Base-by-base conservation (phyloP, 2,888 invertebrate genomes). In the Nudaria mundana region DNA sequence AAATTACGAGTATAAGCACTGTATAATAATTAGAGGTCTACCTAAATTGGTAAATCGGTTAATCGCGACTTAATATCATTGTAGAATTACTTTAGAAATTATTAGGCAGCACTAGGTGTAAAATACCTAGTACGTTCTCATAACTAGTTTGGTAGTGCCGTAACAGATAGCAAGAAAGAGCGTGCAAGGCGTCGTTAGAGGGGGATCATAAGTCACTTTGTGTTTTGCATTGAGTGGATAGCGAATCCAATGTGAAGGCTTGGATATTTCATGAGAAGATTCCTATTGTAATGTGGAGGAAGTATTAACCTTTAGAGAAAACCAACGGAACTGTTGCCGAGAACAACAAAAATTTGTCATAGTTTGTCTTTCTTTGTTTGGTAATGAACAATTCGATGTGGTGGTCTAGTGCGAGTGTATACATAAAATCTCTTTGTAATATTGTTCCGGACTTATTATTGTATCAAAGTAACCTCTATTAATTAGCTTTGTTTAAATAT, bases 261-360 rank as follows among this genome's bases (percentile, higher is more conserved):
- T 40, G 34, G 43, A 50, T 69, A 60, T 70, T 68, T 66, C 56
- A 64, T 65, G 66, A 66, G 63, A 66, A 51, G 63, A 63, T 51
- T 56, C 11, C 52, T 41, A 75, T 76, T 74, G 73, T 76, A 58
- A 48, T 36, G 43, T 34, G 16, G n/a, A 58, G 58, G 58, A 60
- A 60, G 36, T 44, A 45, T 34, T 41, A 60, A 53, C 53, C 56
- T 60, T 56, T 53, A 33, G 24, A 52, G 30, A 50, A 37, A 47
- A 32, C 34, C 14, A 29, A 35, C 32, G 29, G 44, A 50, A 44
- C 31, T 22, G 28, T 42, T 43, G 37, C 28, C 28, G 30, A 43
- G 37, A 37, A 48, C 29, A 44, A 41, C 40, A 15, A 11, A 46
- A 35, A 60, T 58, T 58, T 16, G 51, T 48, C 45, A 60, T 46